Base-by-base conservation (phyloP, 2,113 vertebrate species). In the Trogon melanurus region DNA sequence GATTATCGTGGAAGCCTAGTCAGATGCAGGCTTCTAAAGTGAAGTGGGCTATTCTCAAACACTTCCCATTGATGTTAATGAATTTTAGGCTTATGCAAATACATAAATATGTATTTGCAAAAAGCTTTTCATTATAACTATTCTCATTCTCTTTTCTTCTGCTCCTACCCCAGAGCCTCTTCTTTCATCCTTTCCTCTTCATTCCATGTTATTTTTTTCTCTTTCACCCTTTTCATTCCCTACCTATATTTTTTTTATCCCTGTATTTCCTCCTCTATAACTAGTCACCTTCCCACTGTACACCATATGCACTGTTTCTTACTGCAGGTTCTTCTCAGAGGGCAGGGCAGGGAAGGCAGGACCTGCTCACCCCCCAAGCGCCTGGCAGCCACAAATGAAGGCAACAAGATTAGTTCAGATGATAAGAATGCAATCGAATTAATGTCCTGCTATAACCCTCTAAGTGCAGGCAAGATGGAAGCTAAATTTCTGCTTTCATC, bases 391-490 rank as follows among this genome's bases (percentile, higher is more conserved):
- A 67, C 51, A 95, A 78, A 93, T 23, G 32, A 56, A 81, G 5
- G 6, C 75, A 73, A 48, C 1, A 10, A 91, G 88, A 60, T 86
- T 32, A 84, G 29, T 66, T 79, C 50, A 81, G 82, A 91, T 88
- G 75, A 92, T 91, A 96, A 86, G 69, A 36, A 81, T 90, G 70
- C 14, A 90, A 95, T 95, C 74, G 30, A 86, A 93, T 94, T 91
- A 79, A 67, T 48, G 71, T 50, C 79, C 50, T 84, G 57, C 48
- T 81, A 23, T 71, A 88, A 74, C 36, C 67, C 34, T 61, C 62
- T 80, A 79, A 91, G 84, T 50, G 48, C 48, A 91, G 91, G 65
- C 75, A 80, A 88, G 79, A 74, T 88, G 79, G 79, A 81, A 93
- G 82, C 34, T 83, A 41, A 75, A 74, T 93, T 93, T 86, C 79